Evolutionary conservation across 2,113 vertebrate species (phyloP).

Genomic region (Labeo rohita): DNA sequence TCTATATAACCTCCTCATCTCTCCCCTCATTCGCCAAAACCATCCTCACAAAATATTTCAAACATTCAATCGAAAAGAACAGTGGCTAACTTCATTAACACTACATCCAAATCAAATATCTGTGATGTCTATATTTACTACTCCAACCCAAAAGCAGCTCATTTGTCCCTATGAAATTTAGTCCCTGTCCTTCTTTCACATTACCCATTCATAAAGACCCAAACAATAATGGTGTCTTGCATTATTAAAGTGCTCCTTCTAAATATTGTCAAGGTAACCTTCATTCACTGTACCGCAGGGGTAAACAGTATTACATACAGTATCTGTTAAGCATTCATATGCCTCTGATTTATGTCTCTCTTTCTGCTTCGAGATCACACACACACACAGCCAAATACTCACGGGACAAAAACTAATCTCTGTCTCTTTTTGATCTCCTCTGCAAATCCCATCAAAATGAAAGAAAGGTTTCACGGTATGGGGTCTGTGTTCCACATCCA

Average conservation of each 20-base stretch:
- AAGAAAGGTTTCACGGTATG: not conserved
- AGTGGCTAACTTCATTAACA: constrained; percentile 10
- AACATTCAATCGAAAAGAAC: not conserved
- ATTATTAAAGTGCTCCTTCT: not conserved
- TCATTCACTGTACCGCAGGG: constrained; percentile 1
- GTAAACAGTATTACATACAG: constrained; percentile 1
- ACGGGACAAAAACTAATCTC: not conserved
- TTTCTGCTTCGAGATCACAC: not conserved
- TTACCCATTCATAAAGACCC: not conserved
- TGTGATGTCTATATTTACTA: not conserved
- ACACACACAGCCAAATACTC: not conserved
- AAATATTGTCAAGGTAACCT: constrained; percentile 24
- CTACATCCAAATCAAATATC: not conserved
- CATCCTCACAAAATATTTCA: not conserved
- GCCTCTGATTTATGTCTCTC: not conserved
- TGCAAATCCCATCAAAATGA: constrained; percentile 7
- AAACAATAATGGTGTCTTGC: not conserved
- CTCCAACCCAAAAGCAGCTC: not conserved
- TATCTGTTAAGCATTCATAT: not conserved
- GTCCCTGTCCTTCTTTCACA: not conserved
- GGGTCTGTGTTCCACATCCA: not conserved
- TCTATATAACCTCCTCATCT: not conserved
- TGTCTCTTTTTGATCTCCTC: not conserved
- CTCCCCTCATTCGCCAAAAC: not conserved
- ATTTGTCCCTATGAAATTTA: constrained; percentile 12